These are phyloP conservation scores for Drepana falcataria DNA, from an alignment of 2,888 invertebrate genomes.

Conservation along the genomic window DNA sequence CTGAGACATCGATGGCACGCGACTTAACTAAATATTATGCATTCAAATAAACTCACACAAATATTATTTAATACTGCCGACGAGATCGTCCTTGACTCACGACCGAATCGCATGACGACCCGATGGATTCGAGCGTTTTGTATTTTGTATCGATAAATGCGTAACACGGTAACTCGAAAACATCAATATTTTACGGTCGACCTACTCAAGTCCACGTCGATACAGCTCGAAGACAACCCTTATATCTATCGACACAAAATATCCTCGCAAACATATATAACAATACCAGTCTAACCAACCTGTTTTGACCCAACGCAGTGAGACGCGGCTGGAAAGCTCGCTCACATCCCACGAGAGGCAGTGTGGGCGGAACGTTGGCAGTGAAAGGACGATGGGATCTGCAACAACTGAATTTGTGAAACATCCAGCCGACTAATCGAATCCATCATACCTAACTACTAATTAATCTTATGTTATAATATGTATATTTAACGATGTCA, in stretches of 20 bases:
- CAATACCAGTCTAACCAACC: conserved; percentile 28
- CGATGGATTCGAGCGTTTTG: conserved; percentile 32
- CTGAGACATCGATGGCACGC: conserved; percentile 19
- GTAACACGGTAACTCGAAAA: no score
- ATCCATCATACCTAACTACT: no score
- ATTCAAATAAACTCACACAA: conserved; percentile 46
- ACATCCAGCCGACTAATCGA: no score
- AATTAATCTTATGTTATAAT: no score
- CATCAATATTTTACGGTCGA: no score
- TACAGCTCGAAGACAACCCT: neutral
- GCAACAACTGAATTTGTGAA: neutral
- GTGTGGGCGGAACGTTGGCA: conserved; percentile 17
- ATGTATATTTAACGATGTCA: no score
- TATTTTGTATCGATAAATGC: conserved; percentile 22
- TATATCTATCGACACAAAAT: conserved; percentile 4
- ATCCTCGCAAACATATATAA: conserved; percentile 32
- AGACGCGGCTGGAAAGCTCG: conserved; percentile 9
- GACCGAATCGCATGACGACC: conserved; percentile 22
- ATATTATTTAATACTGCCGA: conserved; percentile 65
- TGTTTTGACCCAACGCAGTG: conserved; percentile 22
- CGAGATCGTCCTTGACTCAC: conserved; percentile 31
- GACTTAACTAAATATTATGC: conserved; percentile 41
- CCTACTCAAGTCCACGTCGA: no score
- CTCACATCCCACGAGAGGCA: conserved; percentile 9
- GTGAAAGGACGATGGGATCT: conserved; percentile 15